phyloP scores from a whole-genome alignment of 30 jellyfish, hydroid and myxozoan genomes.

The Hydra vulgaris region DNA sequence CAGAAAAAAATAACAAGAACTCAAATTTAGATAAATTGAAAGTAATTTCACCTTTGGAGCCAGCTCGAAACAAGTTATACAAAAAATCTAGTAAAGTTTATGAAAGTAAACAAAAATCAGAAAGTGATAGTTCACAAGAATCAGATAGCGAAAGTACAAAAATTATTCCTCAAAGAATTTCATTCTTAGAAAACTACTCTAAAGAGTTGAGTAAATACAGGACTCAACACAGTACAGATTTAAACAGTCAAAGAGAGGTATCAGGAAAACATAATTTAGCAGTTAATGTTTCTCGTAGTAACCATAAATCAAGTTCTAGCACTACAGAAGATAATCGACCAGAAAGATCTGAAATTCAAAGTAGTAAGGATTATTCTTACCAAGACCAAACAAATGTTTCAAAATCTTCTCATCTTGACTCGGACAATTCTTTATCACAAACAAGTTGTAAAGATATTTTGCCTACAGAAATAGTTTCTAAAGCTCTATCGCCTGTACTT shows the following conservation, averaged over 20 bases:
- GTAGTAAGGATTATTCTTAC: too few relatives aligned
- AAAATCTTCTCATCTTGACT: neutral
- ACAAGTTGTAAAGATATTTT: neutral
- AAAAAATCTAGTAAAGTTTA: constrained; percentile 1
- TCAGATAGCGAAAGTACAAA: neutral
- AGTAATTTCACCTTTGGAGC: neutral
- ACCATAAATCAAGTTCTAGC: neutral
- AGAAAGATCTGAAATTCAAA: neutral
- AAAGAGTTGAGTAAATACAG: neutral
- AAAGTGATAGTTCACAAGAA: neutral
- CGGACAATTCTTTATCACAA: neutral
- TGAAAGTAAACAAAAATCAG: constrained; percentile 4
- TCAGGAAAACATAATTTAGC: neutral
- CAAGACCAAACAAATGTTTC: neutral
- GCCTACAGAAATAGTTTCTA: neutral
- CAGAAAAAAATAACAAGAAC: neutral
- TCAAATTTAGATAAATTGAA: neutral
- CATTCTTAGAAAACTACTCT: neutral
- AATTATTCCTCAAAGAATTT: neutral
- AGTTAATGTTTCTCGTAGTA: neutral
- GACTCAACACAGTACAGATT: neutral
- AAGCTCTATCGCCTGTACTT: neutral
- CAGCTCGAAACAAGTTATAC: neutral
- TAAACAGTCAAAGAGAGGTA: neutral
- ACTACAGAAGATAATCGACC: neutral